Conservation (phyloP, 2,888 invertebrate species). For the Tipula lateralis region DNA sequence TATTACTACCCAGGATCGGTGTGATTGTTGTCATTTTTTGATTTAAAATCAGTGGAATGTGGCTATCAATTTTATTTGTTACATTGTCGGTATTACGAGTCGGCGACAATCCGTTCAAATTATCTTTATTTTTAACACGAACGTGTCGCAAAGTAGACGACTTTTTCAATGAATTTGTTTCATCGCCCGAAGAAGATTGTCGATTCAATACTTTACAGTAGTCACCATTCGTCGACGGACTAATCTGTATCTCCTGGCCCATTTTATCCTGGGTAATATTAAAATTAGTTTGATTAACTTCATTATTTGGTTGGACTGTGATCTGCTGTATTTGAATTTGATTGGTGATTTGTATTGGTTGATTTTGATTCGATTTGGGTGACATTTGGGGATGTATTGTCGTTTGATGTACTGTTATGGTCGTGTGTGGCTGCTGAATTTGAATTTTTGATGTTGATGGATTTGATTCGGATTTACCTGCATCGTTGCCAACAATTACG, state of each 20-base stretch:
- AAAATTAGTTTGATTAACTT: constrained; percentile 31
- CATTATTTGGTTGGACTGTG: constrained; percentile 34
- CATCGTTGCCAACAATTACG: constrained; percentile 35
- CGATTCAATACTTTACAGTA: constrained; percentile 30
- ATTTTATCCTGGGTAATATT: constrained; percentile 36
- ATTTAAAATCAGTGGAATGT: constrained; percentile 35
- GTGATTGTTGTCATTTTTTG: constrained; percentile 35
- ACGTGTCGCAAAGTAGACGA: constrained; percentile 33
- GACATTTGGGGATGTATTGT: constrained; percentile 36
- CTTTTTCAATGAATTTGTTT: background rate
- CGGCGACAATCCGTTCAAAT: background rate
- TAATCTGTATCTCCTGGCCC: constrained; percentile 35
- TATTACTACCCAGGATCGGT: constrained; percentile 32
- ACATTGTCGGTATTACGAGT: background rate
- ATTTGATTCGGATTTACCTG: background rate
- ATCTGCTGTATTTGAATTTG: constrained; percentile 38
- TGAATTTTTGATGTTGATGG: constrained; percentile 34
- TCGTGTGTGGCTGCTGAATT: constrained; percentile 37
- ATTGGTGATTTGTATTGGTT: constrained; percentile 37
- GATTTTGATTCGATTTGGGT: constrained; percentile 32
- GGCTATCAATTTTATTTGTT: constrained; percentile 29
- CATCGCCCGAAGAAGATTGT: constrained; percentile 28
- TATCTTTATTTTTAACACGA: constrained; percentile 34
- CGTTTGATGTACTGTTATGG: constrained; percentile 37
- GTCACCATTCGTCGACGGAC: background rate